Conservation (phyloP, 2,888 invertebrate genomes). For the Agapetus fuscipes region DNA sequence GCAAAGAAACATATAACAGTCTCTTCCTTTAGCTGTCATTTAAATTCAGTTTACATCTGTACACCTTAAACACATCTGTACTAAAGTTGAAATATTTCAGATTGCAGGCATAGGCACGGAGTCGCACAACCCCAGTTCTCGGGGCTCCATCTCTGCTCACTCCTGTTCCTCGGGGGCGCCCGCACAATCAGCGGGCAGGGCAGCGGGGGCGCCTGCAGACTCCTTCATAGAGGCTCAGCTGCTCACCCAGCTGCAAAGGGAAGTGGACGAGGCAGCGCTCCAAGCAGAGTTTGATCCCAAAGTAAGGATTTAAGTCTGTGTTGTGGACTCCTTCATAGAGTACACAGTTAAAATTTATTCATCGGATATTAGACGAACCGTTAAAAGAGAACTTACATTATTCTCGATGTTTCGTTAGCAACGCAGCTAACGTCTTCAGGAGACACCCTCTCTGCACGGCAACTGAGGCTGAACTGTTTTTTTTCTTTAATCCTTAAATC, state of each 20-base stretch:
- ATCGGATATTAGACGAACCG: no score
- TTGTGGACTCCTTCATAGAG: background rate
- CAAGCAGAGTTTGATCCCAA: conserved; percentile 60
- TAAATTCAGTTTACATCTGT: no score
- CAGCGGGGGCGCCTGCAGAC: conserved; percentile 24
- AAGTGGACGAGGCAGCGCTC: conserved; percentile 56
- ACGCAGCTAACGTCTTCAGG: no score
- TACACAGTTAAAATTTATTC: no score
- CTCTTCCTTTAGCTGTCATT: no score
- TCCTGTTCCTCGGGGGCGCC: conserved; percentile 19
- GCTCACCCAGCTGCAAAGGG: conserved; percentile 54
- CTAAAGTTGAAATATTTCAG: no score
- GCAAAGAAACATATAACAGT: no score
- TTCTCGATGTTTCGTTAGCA: no score
- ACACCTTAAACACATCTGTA: no score
- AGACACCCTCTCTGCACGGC: no score
- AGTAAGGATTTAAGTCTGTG: conserved; percentile 40
- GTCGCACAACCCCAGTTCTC: conserved; percentile 57
- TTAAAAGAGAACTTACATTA: no score
- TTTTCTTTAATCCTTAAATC: conserved; percentile 4
- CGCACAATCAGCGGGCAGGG: conserved; percentile 31
- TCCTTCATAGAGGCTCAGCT: conserved; percentile 51
- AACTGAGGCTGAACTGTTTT: background rate
- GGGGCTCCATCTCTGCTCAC: conserved; percentile 51
- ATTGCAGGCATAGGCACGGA: conserved; percentile 54